Percentiles rank a stretch among this genome's conserved stretches.
Conservation (phyloP, 2,888 invertebrate genomes). For the Lasioglossum lativentre region DNA sequence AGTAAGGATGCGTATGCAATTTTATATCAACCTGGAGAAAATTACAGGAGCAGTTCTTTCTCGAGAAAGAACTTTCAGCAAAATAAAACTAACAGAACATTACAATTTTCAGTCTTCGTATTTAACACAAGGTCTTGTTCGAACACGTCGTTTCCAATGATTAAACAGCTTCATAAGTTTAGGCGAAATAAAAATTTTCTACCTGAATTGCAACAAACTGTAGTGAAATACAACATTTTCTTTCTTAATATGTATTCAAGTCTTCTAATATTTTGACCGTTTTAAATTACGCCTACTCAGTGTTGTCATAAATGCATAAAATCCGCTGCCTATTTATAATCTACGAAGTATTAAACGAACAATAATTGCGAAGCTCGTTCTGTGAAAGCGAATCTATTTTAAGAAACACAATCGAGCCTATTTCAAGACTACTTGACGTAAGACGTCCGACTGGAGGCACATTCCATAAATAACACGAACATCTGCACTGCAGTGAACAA, state of each 20-base stretch:
- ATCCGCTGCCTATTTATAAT: no score
- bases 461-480: not conserved
- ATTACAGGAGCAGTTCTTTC: not conserved
- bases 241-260: no score
- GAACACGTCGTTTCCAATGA: not conserved
- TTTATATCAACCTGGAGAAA: not conserved
- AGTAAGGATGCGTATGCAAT: not conserved
- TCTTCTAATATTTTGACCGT: no score
- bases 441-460: not conserved
- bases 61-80: not conserved
- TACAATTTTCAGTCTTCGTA: no score
- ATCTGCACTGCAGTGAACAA: not conserved
- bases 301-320: no score
- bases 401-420: not conserved
- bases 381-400: not conserved
- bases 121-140: no score
- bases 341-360: not conserved
- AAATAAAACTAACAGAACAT: not conserved
- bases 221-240: no score
- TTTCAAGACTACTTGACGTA: not conserved
- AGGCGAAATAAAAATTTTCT: no score
- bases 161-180: not conserved
- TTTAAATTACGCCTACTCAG: no score
- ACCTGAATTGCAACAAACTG: no score
- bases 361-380: not conserved